phyloP scores from a whole-genome alignment of 2,888 invertebrate species.

The Fissipunctia ypsillon region DNA sequence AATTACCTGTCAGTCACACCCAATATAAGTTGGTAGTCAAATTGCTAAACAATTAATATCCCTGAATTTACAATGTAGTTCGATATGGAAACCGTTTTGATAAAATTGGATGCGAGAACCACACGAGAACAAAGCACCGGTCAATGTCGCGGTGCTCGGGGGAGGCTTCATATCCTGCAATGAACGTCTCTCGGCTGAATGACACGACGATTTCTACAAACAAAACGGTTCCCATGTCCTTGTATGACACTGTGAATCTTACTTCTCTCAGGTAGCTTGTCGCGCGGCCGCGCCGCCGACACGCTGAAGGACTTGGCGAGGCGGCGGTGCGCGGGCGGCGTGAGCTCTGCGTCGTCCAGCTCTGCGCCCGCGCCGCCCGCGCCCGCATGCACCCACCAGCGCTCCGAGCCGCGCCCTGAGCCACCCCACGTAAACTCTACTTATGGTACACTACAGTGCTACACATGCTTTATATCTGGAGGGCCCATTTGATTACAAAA shows the following conservation, averaged over 20 bases:
- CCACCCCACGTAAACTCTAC: slow-evolving; percentile 70
- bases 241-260: slow-evolving; percentile 53
- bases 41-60: neutral
- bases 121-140: neutral
- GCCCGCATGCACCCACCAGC: slow-evolving; percentile 76
- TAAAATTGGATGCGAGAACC: neutral
- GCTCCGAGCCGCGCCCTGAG: slow-evolving; percentile 84
- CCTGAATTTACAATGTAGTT: slow-evolving; percentile 3
- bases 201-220: neutral
- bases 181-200: neutral
- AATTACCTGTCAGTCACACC: too few relatives aligned
- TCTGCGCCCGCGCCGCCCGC: slow-evolving; percentile 73
- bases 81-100: slow-evolving; percentile 44
- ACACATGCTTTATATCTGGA: slow-evolving; percentile 31
- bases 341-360: slow-evolving; percentile 91
- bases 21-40: neutral
- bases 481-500: neutral
- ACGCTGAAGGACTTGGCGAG: slow-evolving; percentile 98
- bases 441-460: slow-evolving; percentile 58
- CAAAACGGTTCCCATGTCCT: slow-evolving; percentile 20
- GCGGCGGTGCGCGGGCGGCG: slow-evolving; percentile 96
- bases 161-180: neutral
- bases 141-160: neutral
- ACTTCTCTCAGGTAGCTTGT: slow-evolving; percentile 82
- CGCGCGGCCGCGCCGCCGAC: slow-evolving; percentile 89